A percentile compares a stretch with the other conserved stretches of the same genome.
Conservation (phyloP, 2,797 vertebrate genomes). For the Phoebastria nigripes region DNA sequence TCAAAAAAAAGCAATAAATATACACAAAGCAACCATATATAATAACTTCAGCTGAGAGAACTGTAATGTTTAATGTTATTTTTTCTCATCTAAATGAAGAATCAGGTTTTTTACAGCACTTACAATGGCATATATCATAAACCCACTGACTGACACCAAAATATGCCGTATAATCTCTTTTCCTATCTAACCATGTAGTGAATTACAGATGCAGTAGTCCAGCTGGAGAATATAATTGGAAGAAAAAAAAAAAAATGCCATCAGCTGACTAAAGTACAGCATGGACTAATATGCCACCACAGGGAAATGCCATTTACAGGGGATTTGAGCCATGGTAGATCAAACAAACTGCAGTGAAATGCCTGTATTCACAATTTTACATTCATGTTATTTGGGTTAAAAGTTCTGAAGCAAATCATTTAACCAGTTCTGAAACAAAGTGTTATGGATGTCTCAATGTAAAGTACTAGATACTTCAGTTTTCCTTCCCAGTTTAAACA, state of each 20-base stretch:
- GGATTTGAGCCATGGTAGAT: not conserved
- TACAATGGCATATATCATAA: not conserved
- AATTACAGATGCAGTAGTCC: not conserved
- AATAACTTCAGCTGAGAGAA: not conserved
- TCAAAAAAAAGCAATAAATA: not conserved
- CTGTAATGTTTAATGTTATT: not conserved
- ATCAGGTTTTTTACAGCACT: not conserved
- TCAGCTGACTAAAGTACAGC: not conserved
- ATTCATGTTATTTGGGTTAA: not conserved
- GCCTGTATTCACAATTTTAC: not conserved
- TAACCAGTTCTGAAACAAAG: not conserved
- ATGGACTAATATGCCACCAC: not conserved
- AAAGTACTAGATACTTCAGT: not conserved
- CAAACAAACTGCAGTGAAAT: not conserved
- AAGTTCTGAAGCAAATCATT: not conserved
- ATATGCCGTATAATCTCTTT: not conserved
- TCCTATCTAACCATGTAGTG: not conserved
- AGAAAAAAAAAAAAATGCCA: not conserved
- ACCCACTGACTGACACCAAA: not conserved
- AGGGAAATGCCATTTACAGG: not conserved
- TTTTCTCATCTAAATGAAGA: not conserved
- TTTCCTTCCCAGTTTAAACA: not conserved
- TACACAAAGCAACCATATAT: not conserved
- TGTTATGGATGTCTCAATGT: not conserved
- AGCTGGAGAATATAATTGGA: not conserved